A percentile compares a stretch with the other conserved stretches of the same genome.
These are phyloP conservation scores for Andrena minutula DNA, from an alignment of 2,888 invertebrate species.

Conservation along the genomic window DNA sequence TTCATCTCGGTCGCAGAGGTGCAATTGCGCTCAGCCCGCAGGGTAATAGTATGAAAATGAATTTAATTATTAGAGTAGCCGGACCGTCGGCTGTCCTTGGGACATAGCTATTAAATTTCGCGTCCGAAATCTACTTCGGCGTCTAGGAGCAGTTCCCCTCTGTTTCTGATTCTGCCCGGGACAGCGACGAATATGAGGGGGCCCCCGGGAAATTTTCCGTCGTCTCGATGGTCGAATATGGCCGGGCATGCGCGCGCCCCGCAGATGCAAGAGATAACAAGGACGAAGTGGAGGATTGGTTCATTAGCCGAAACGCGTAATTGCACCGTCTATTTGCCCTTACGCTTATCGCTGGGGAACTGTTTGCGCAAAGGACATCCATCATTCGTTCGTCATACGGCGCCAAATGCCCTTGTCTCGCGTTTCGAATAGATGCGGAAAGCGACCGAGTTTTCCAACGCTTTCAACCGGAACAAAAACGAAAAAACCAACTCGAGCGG, in stretches of 20 bases:
- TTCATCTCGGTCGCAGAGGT: neutral
- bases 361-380: slow-evolving; percentile 53
- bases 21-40: neutral
- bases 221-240: slow-evolving; percentile 68
- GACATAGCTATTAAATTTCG: slow-evolving; percentile 66
- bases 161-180: slow-evolving; percentile 17
- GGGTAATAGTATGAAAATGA: slow-evolving; percentile 47
- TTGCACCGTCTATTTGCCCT: slow-evolving; percentile 62
- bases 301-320: slow-evolving; percentile 72
- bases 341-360: slow-evolving; percentile 57
- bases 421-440: slow-evolving; percentile 3
- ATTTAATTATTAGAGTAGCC: slow-evolving; percentile 52
- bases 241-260: slow-evolving; percentile 31
- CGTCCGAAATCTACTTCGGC: slow-evolving; percentile 60
- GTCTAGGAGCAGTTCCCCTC: slow-evolving; percentile 17
- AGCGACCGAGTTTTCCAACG: slow-evolving; percentile 1
- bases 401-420: neutral
- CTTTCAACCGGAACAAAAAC: slow-evolving; percentile 5
- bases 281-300: slow-evolving; percentile 69
- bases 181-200: slow-evolving; percentile 56
- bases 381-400: slow-evolving; percentile 53
- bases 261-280: slow-evolving; percentile 64
- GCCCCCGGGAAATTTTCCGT: slow-evolving; percentile 71
- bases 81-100: slow-evolving; percentile 32
- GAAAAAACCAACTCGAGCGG: slow-evolving; percentile 8